Percentiles rank a stretch among this genome's conserved stretches.
Evolutionary conservation across 2,797 vertebrate genomes (phyloP).

Genomic region (Nothura maculosa): DNA sequence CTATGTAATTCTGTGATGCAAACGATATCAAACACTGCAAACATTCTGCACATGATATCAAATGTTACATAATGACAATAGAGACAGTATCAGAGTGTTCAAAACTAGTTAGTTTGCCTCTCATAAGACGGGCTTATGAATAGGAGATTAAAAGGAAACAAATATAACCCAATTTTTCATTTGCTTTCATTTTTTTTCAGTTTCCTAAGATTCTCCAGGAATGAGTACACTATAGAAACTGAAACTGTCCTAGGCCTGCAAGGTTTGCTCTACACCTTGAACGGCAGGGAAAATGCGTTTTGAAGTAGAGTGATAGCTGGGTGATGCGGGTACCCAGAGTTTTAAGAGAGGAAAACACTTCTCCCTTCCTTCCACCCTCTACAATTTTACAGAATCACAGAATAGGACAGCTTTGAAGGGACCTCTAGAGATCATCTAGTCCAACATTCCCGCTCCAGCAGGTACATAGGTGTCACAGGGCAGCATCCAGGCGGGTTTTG

Average conservation of each 20-base stretch:
- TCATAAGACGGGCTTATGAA: neutral
- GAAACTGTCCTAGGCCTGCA: neutral
- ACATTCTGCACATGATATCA: neutral
- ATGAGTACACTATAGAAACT: neutral
- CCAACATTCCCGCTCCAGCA: no score
- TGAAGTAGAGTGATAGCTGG: neutral
- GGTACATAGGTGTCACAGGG: no score
- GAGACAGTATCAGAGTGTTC: neutral
- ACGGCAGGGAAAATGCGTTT: neutral
- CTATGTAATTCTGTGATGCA: neutral
- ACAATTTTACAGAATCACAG: no score
- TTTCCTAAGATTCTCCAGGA: neutral
- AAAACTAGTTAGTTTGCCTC: neutral
- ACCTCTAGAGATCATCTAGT: no score
- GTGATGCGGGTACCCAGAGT: neutral
- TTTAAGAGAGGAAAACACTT: neutral
- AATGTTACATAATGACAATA: neutral
- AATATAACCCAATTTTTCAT: neutral
- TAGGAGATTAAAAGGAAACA: neutral
- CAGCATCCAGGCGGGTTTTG: no score
- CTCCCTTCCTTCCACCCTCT: no score
- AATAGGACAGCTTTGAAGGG: no score
- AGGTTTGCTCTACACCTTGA: neutral
- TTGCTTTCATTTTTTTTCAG: neutral
- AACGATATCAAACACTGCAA: neutral